Evolutionary conservation across 2,888 invertebrate species (phyloP).

Genomic region (Trichacis sp.): DNA sequence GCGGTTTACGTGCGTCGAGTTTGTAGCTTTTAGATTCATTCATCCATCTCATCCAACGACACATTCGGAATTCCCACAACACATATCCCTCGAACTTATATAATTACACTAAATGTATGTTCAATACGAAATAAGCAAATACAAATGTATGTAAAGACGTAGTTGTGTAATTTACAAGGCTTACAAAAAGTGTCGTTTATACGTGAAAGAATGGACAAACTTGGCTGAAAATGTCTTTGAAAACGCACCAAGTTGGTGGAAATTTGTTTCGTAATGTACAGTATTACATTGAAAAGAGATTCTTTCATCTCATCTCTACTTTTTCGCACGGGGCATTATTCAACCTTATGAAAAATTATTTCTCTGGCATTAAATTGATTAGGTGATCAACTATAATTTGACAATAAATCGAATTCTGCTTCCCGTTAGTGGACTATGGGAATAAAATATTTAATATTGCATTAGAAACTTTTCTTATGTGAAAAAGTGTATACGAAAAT

Average conservation of each 20-base stretch:
- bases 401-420: not conserved
- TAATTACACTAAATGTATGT: constrained; percentile 28
- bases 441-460: no score
- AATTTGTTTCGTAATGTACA: constrained; percentile 1
- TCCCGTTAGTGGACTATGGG: no score
- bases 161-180: constrained; percentile 26
- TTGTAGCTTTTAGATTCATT: constrained; percentile 5
- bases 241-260: not conserved
- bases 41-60: constrained; percentile 22
- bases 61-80: constrained; percentile 28
- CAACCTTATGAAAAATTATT: constrained; percentile 6
- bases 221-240: constrained; percentile 4
- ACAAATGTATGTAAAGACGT: constrained; percentile 12
- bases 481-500: not conserved
- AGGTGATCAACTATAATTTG: not conserved
- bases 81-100: constrained; percentile 34
- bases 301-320: constrained; percentile 18
- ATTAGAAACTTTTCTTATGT: no score
- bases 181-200: constrained; percentile 30
- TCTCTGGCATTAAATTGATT: not conserved
- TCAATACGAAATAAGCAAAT: constrained; percentile 14
- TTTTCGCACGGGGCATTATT: constrained; percentile 15
- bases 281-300: constrained; percentile 7
- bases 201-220: constrained; percentile 20
- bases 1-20: constrained; percentile 3